Evolutionary conservation across 2,113 vertebrate genomes (phyloP), one percentile per base, ranked within the genome.

Genomic region (Podilymbus podiceps): DNA sequence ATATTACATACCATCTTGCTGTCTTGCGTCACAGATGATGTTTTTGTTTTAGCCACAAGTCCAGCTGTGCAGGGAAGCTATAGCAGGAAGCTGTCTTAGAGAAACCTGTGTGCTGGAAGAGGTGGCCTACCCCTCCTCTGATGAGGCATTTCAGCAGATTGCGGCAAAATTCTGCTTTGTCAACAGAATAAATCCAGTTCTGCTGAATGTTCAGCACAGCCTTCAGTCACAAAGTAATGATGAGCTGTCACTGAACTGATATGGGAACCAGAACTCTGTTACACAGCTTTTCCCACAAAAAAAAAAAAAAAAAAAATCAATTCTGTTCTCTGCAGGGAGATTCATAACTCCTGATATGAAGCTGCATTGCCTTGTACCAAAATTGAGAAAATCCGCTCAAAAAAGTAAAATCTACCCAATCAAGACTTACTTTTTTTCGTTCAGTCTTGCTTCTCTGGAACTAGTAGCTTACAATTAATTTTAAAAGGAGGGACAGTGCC

Each of bases 151-250:
- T 81, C 42, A 77, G 55, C 47, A 84, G 28, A 84, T 22, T 55
- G 75, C 28, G 2, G 30, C 1, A 7, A 82, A 94, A 90, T 82
- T 89, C 86, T 89, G 68, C 83, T 84, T 74, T 81, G 75, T 95
- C 68, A 84, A 62, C 67, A 90, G 55, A 83, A 62, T 71, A 80
- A 93, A 7, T 15, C 13, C 38, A 33, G 14, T 84, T 92, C 46
- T 84, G 46, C 27, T 1, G 5, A 68, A n/a, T 14, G 27, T 35
- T 85, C 67, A 88, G 72, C 8, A 2, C 67, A 62, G 27, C 40
- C 67, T 85, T 95, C 90, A 83, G 79, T 86, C 88, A 69, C 53
- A 77, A 80, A 88, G 35, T 58, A 86, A 81, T 84, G 83, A 93
- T 80, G 79, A 93, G 50, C 68, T 92, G 64, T 92, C 90, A 74